Conservation (phyloP, 2,797 vertebrate genomes). For the Phrynocephalus forsythii region DNA sequence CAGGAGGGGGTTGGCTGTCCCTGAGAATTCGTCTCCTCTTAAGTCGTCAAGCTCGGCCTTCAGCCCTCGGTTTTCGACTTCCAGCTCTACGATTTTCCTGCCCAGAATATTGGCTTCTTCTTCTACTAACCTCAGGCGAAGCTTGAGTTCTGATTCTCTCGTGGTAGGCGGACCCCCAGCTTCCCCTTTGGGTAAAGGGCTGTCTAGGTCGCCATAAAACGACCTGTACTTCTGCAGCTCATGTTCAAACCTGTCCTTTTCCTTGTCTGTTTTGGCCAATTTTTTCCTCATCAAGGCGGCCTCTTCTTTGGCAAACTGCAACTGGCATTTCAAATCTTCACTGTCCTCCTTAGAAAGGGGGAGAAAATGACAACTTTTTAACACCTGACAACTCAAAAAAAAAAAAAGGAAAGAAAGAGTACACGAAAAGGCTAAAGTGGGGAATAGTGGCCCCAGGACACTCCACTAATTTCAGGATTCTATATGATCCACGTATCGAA, state of each 20-base stretch:
- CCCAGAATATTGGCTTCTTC: slow-evolving; percentile 98
- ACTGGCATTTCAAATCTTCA: slow-evolving; percentile 95
- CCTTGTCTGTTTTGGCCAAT: slow-evolving; percentile 98
- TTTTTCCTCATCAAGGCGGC: slow-evolving; percentile 97
- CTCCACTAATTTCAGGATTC: slow-evolving; percentile 6
- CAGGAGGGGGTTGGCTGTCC: slow-evolving; percentile 83
- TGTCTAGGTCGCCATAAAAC: slow-evolving; percentile 97
- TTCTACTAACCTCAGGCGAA: slow-evolving; percentile 93
- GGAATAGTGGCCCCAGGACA: background rate
- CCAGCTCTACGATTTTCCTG: slow-evolving; percentile 96
- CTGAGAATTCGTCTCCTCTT: slow-evolving; percentile 91
- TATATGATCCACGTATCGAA: background rate
- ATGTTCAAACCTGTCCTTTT: slow-evolving; percentile 95
- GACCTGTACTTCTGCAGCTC: slow-evolving; percentile 97
- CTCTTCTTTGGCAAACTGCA: slow-evolving; percentile 97
- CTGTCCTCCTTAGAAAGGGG: slow-evolving; percentile 88
- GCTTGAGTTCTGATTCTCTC: slow-evolving; percentile 95
- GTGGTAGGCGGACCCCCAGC: slow-evolving; percentile 96
- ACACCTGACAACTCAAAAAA: slow-evolving; percentile 10
- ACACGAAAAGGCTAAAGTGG: too few relatives aligned
- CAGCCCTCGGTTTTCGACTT: slow-evolving; percentile 96
- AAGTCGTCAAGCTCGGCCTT: slow-evolving; percentile 98
- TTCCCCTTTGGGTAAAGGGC: slow-evolving; percentile 96
- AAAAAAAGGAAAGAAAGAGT: background rate
- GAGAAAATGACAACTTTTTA: slow-evolving; percentile 40